Base-by-base conservation (phyloP, 2,888 invertebrate genomes). In the Campoplex nolae region DNA sequence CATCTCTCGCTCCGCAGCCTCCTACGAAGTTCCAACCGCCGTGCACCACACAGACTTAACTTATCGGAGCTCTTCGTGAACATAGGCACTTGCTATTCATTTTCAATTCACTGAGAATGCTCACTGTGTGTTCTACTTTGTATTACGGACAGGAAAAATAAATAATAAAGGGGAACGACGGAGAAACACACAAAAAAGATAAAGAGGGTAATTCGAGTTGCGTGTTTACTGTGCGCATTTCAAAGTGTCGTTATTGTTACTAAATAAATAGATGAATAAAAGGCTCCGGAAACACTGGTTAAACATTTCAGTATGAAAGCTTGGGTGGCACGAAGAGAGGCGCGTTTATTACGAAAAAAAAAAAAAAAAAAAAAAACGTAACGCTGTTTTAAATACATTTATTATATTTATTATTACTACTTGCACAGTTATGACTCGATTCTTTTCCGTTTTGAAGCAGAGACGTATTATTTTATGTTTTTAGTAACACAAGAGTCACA, bases 311-410 rank as follows among this genome's bases (percentile, higher is more conserved):
- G 74, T 48, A 67, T 81, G 45, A 51, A 76, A 70, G 81, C 84
- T 78, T 84, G 86, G 86, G 84, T 87, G 84, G 84, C 54, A 87
- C 56, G 70, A 56, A 70, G 68, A 87, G 81, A 38, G 6, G 6
- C 38, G 78, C 84, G 80, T 84, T 84, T 81, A 84, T 86, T 86
- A 84, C 84, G 62, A 68, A 58, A 86, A 84, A 84, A 23, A 23
- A 23, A 23, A 23, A n/a, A n/a, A n/a, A 68, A 58, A 86, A 84
- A 84, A 23, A 23, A 23, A 23, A 23, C 84, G 80, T 67, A 73
- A 77, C 3, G 11, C 11, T 3, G 28, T 23, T 23, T 11, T 0
- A 23, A 8, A 56, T 56, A 8, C 56, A 0, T 45, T 45, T 56
- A n/a, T 56, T 56, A 6, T 56, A 2, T 1, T 18, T 56, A 56